A percentile compares a stretch with the other conserved stretches of the same genome.
Evolutionary conservation across 37 sponge, comb jelly and placozoan species (phyloP).

Genomic region (Agelas oroides): DNA sequence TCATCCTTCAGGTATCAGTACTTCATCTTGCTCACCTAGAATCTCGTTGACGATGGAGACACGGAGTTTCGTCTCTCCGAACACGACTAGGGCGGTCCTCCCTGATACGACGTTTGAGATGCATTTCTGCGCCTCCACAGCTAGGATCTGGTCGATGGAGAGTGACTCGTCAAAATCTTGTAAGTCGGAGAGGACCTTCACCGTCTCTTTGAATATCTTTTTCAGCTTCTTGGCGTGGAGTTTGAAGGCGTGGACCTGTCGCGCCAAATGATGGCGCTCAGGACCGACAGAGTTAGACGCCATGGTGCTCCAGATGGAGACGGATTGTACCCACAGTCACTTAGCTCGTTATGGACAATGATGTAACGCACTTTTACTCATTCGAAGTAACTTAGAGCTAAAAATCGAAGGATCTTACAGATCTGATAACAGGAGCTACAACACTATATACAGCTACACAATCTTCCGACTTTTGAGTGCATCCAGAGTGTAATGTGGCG

Average conservation of each 20-base stretch:
- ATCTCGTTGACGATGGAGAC: slow-evolving; percentile 79
- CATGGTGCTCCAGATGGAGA: slow-evolving; percentile 7
- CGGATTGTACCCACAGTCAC: too few species aligned
- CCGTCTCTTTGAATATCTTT: slow-evolving; percentile 87
- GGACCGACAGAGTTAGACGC: slow-evolving; percentile 44
- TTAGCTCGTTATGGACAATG: too few species aligned
- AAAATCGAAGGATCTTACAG: too few species aligned
- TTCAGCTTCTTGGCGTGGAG: slow-evolving; percentile 81
- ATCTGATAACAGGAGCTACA: too few species aligned
- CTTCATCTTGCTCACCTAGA: slow-evolving; percentile 51
- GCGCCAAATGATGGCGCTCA: slow-evolving; percentile 63
- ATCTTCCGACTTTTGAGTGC: too few species aligned
- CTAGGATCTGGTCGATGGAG: slow-evolving; percentile 75
- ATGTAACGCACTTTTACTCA: too few species aligned
- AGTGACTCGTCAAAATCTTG: slow-evolving; percentile 85
- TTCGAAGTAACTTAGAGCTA: too few species aligned
- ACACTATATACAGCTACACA: too few species aligned
- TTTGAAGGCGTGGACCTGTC: slow-evolving; percentile 70
- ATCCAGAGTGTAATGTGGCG: too few species aligned
- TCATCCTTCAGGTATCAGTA: not conserved
- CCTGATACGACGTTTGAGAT: slow-evolving; percentile 88
- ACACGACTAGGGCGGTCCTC: slow-evolving; percentile 79
- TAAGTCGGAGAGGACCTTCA: slow-evolving; percentile 78
- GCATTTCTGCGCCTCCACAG: slow-evolving; percentile 75
- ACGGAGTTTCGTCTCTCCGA: slow-evolving; percentile 73